phyloP scores from a whole-genome alignment of 2,888 invertebrate species.

The Ennomos quercinarius region DNA sequence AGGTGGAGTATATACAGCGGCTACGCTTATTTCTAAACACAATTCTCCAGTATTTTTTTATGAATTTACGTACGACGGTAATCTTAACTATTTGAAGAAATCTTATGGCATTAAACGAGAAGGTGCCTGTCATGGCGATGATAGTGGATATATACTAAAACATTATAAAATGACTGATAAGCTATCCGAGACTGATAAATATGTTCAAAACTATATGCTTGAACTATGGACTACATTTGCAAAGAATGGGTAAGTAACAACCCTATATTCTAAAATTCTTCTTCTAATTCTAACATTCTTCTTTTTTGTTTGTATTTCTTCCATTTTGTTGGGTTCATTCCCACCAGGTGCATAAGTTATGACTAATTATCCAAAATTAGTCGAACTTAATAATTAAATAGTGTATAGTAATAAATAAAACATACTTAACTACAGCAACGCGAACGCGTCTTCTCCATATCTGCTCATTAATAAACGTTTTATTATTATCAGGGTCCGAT shows the following conservation, averaged over 20 bases:
- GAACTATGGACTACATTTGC: slow-evolving; percentile 88
- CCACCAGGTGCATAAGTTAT: no score
- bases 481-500: no score
- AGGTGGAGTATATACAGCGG: slow-evolving; percentile 66
- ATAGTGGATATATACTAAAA: slow-evolving; percentile 85
- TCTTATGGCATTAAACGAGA: slow-evolving; percentile 65
- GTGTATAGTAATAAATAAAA: no score
- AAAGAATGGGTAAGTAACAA: slow-evolving; percentile 72
- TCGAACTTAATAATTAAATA: no score
- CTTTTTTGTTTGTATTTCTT: not conserved
- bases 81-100: slow-evolving; percentile 80
- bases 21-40: slow-evolving; percentile 62
- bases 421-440: no score
- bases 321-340: no score
- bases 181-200: slow-evolving; percentile 57
- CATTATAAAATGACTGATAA: slow-evolving; percentile 50
- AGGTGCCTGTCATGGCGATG: slow-evolving; percentile 87
- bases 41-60: slow-evolving; percentile 83
- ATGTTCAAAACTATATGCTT: slow-evolving; percentile 75
- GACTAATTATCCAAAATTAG: no score
- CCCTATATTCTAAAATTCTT: not conserved
- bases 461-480: no score
- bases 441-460: no score
- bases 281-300: not conserved
- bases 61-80: slow-evolving; percentile 84